These are phyloP conservation scores for Choreutis nemorana DNA, from an alignment of 2,888 invertebrate species.

Conservation along the genomic window DNA sequence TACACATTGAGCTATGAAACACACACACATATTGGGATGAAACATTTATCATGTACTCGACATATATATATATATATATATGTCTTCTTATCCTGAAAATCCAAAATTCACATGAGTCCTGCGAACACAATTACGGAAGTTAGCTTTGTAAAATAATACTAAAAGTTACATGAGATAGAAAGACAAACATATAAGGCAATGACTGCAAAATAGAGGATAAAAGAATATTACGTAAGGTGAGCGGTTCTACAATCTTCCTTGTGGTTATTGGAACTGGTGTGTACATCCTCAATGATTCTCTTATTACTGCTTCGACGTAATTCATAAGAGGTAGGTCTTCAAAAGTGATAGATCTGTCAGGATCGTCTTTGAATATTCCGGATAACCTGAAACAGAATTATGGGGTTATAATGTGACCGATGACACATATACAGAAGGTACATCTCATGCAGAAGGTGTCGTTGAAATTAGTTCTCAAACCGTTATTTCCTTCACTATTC, in stretches of 20 bases:
- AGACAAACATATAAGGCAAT: neutral
- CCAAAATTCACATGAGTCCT: neutral
- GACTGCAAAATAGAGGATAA: slow-evolving; percentile 9
- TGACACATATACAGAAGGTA: too few species aligned
- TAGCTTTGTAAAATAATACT: neutral
- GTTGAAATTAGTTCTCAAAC: too few species aligned
- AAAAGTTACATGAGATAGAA: neutral
- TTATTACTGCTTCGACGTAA: slow-evolving; percentile 27
- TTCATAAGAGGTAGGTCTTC: slow-evolving; percentile 21
- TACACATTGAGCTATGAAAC: too few species aligned
- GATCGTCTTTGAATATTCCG: slow-evolving; percentile 19
- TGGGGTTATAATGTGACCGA: too few species aligned
- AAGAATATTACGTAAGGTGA: slow-evolving; percentile 17
- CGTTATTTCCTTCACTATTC: too few species aligned
- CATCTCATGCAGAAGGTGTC: too few species aligned
- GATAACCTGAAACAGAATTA: slow-evolving; percentile 18
- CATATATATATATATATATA: too few species aligned
- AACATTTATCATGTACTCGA: too few species aligned
- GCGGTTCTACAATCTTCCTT: slow-evolving; percentile 18
- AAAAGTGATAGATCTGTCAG: slow-evolving; percentile 13
- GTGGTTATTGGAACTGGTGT: slow-evolving; percentile 22
- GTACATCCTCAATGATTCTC: slow-evolving; percentile 25
- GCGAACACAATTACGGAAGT: neutral
- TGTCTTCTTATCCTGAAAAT: neutral
- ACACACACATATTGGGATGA: too few species aligned